Evolutionary conservation across 1,140 invertebrate genomes (phyloP), one percentile per base, ranked within the genome.

Genomic region (Drosophila jambulina): DNA sequence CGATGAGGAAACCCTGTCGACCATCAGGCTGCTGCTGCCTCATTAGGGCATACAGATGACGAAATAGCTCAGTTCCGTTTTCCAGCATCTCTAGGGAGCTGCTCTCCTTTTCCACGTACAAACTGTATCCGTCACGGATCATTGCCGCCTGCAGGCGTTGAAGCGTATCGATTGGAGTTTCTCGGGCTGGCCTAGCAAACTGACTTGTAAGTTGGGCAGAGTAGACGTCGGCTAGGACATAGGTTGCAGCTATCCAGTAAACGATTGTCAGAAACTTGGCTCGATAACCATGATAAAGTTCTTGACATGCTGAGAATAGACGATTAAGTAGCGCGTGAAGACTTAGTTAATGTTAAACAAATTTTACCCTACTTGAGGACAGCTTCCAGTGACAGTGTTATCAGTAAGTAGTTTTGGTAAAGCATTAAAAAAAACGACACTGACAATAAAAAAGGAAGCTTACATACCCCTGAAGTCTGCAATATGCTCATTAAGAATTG

Each of bases 21-120:
- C 69, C 70, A 23, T 59, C 56, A 7, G 93, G 87, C 42, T 93
- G 85, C 79, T 95, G 95, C 13, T 92, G 92, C 23, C 93, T 93
- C 95, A 96, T 96, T 17, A 95, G 78, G 1, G 94, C 91, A 93
- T 95, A 96, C 9, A 96, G 93, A 67, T 94, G 93, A 1, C 94
- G 94, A 72, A 96, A 96, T 40, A 96, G 93, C 38, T 95, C 95
- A n/a, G 95, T 96, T n/a, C 95, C 95, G 91, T 96, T 96, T 95
- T 96, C 94, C n/a, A 96, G 92, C 80, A 96, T 94, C 45, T 95
- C 93, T 68, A 95, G 92, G 0, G 95, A 95, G 6, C 95, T 95
- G 77, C 95, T 96, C 79, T 96, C 95, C 58, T 94, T 94, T 90
- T 96, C 96, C 23, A 96, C 95, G 40, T 95, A 94, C 34, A 96